Percentiles rank a stretch among this genome's conserved stretches.
phyloP scores from a whole-genome alignment of 2,888 invertebrate species.

The Apodemia mormo region DNA sequence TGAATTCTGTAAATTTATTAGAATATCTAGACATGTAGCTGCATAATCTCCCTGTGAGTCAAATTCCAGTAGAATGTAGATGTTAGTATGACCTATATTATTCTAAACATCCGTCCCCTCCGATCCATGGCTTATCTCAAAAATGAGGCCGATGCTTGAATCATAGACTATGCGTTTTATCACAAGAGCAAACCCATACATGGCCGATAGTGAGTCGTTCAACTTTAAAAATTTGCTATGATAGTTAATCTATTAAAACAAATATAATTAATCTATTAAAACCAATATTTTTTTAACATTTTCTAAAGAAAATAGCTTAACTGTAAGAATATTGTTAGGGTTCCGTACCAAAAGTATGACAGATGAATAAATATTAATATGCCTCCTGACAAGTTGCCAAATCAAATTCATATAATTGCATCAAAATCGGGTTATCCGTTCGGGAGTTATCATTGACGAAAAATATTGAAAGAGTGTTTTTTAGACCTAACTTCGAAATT shows the following conservation, averaged over 20 bases:
- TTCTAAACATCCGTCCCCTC: constrained; percentile 35
- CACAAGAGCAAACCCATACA: constrained; percentile 38
- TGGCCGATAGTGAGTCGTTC: constrained; percentile 47
- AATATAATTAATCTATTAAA: too few species aligned
- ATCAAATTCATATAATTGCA: too few species aligned
- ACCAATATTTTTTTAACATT: constrained; percentile 1
- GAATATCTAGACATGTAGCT: too few species aligned
- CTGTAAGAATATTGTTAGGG: too few species aligned
- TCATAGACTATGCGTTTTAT: constrained; percentile 37
- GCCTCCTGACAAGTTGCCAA: too few species aligned
- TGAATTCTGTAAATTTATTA: too few species aligned
- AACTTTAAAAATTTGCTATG: constrained; percentile 38
- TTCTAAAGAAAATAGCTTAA: neutral
- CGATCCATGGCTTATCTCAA: constrained; percentile 37
- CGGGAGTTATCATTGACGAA: too few species aligned
- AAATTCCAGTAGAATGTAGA: neutral
- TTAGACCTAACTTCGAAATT: too few species aligned
- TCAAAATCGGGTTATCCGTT: too few species aligned
- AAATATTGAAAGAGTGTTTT: too few species aligned
- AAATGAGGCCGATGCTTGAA: constrained; percentile 46
- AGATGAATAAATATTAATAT: too few species aligned
- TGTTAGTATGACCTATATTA: constrained; percentile 33
- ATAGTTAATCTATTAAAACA: constrained; percentile 18
- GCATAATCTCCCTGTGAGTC: neutral
- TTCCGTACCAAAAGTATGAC: too few species aligned